Base-by-base conservation (phyloP, 2,888 invertebrate species). In the Calliscelio sp. region DNA sequence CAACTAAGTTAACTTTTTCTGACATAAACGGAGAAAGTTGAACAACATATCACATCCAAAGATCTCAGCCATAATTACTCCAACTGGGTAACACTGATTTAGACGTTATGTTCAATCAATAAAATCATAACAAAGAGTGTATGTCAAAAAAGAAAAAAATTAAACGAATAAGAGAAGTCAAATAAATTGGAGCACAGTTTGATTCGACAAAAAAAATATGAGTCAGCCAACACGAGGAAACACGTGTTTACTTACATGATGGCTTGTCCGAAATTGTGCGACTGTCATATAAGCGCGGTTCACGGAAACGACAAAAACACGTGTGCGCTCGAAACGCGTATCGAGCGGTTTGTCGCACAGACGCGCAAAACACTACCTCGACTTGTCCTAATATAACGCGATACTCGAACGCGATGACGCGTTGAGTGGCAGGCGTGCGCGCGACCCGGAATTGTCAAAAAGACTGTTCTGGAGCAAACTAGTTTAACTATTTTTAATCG, bases 281-380 rank as follows among this genome's bases (percentile, higher is more conserved):
- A 57, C 25, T 57, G 70, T 71, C 57, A 57, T 5, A 74, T 35
- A 71, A 32, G 20, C 51, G 65, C 59, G 22, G 35, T 53, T 57
- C 46, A 49, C 63, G 20, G 8, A 18, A 66, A 61, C 25, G 55
- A 66, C 73, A 35, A 70, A 65, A 75, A 79, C 81, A 81, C 81
- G 81, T 81, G 81, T 70, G 63, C 61, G 44, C 63, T 53, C 51
- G 49, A 55, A 70, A 70, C 63, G 55, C 46, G 25, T 81, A 81
- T 81, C 81, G 81, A 81, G 75, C 75, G 81, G 75, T 75, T 75
- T 70, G 57, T 59, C 59, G 71, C 73, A 73, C 66, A 80, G 80
- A 59, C 73, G 80, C 80, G 80, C 55, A 24, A 49, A 73, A 41
- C 59, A 51, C 49, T 22, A 51, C 32, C 28, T 28, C 35, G 49